Percentiles rank a stretch among this genome's conserved stretches.
Evolutionary conservation across 2,888 invertebrate species (phyloP).

Genomic region (Athalia rosae): DNA sequence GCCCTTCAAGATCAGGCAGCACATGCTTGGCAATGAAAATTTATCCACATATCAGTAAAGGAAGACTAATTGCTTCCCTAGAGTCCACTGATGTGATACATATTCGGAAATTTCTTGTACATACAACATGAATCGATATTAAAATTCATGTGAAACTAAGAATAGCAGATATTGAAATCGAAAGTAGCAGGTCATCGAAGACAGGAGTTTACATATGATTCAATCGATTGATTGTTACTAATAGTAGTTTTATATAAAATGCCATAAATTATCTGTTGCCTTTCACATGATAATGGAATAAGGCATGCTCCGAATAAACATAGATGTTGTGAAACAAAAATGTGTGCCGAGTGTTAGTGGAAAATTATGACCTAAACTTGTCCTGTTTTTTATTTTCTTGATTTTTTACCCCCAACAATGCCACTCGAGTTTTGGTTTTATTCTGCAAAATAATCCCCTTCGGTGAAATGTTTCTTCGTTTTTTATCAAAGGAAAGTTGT

Average conservation of each 20-base stretch:
- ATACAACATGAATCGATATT: not conserved
- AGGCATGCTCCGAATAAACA: slow-evolving; percentile 11
- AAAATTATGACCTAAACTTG: not conserved
- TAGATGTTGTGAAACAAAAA: not conserved
- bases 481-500: no score
- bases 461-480: no score
- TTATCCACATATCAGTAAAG: slow-evolving; percentile 16
- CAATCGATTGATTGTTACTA: not conserved
- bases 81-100: not conserved
- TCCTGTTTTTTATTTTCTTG: no score
- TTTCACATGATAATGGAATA: not conserved
- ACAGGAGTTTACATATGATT: not conserved
- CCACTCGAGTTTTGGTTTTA: no score
- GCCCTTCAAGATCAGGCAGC: slow-evolving; percentile 53
- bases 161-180: not conserved
- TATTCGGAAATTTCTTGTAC: not conserved
- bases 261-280: not conserved
- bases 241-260: not conserved
- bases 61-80: not conserved
- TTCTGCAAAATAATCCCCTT: no score
- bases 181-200: not conserved
- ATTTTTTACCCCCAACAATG: no score
- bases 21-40: slow-evolving; percentile 66
- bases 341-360: not conserved
- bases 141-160: not conserved